Evolutionary conservation across 30 jellyfish, hydroid and myxozoan species (phyloP).

Genomic region (Aurelia coerulea): DNA sequence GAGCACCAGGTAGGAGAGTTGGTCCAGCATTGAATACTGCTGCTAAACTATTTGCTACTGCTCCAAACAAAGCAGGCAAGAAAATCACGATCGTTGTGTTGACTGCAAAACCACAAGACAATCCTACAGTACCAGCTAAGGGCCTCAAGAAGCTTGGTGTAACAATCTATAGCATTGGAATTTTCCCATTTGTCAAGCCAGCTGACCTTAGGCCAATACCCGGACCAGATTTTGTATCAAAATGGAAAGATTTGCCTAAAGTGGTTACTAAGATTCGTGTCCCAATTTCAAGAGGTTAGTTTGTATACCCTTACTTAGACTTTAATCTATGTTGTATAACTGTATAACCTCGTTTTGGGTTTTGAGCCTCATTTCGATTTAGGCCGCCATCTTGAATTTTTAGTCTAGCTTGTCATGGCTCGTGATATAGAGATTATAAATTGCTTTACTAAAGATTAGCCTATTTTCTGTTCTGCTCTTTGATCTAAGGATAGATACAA

Average conservation of each 20-base stretch:
- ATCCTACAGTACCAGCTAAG: slow-evolving; percentile 2
- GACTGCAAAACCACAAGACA: slow-evolving; percentile 53
- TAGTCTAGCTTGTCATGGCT: no score
- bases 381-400: no score
- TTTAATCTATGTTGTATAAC: background rate
- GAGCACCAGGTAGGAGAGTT: slow-evolving; percentile 51
- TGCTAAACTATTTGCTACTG: slow-evolving; percentile 35
- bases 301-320: background rate
- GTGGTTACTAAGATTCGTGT: slow-evolving; percentile 8
- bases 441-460: no score
- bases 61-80: slow-evolving; percentile 57
- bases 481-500: no score
- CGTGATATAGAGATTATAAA: no score
- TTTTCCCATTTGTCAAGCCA: slow-evolving; percentile 21
- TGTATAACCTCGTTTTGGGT: no score
- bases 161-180: slow-evolving; percentile 26
- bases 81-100: slow-evolving; percentile 47
- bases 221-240: background rate
- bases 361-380: no score
- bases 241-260: slow-evolving; percentile 40
- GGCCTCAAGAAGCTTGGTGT: slow-evolving; percentile 34
- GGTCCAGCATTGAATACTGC: slow-evolving; percentile 67
- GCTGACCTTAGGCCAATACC: slow-evolving; percentile 32
- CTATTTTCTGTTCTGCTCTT: no score
- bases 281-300: slow-evolving; percentile 38